Evolutionary conservation across 2,797 vertebrate genomes (phyloP), one percentile per base, ranked within the genome.

Genomic region (Poeciliopsis gracilis): DNA sequence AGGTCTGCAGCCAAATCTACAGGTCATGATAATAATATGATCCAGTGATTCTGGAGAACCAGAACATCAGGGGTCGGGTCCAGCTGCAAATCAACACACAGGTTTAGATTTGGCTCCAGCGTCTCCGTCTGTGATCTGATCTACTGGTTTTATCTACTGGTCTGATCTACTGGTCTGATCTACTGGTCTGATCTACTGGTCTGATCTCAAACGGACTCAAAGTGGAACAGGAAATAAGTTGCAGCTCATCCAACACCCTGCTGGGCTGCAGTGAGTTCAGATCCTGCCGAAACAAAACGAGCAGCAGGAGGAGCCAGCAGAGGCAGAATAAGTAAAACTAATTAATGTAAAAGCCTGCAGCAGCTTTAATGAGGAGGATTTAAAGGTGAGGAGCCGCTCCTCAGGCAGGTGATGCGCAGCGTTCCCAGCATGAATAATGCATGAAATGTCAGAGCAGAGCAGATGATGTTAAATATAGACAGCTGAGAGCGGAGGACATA

Each of bases 391-490:
- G 75, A 38, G 38, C 77, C 57, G 73, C 82, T 88, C 82, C 86
- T 84, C 70, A 36, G 83, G 84, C 88, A 92, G 91, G 91, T 87
- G 74, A 82, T 23, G 16, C 80, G 87, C 84, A 83, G 81, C 76
- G 23, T 82, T 81, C 66, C 76, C 45, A 15, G 23, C 67, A 91
- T 91, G 87, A 92, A 93, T 91, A 90, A 93, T 91, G 82, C 11
- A 92, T 88, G 84, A 86, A 38, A 47, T 73, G 81, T 87, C 89
- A 86, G 83, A 74, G 84, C 63, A 16, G 72, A 87, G 89, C 84
- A 79, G 84, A 82, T 78, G 85, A 88, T 87, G 91, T 90, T 92
- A 90, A 92, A 92, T 90, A 89, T 87, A 92, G 90, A 90, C 88
- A 80, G 86, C 84, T 85, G 79, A 86, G 83, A 86, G 87, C 74